Conservation (phyloP, 2,797 vertebrate species). For the Trachurus trachurus region DNA sequence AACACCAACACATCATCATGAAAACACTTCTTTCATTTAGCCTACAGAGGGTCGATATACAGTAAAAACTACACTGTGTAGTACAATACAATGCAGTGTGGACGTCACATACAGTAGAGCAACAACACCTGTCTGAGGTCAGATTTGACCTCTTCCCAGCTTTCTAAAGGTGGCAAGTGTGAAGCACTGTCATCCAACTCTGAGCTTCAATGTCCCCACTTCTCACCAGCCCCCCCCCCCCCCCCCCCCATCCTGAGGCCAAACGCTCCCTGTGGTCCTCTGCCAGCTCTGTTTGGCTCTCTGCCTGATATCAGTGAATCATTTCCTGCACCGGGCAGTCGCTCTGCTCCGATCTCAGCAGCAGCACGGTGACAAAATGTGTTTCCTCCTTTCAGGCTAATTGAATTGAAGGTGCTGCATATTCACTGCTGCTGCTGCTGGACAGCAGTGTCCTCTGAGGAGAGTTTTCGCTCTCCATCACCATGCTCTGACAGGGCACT, state of each 20-base stretch:
- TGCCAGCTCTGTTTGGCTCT: constrained; percentile 62
- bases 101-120: neutral
- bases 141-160: neutral
- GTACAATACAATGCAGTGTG: too few relatives aligned
- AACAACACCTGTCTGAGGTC: neutral
- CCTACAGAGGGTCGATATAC: too few relatives aligned
- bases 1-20: too few relatives aligned
- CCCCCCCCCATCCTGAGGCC: neutral
- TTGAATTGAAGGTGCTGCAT: constrained; percentile 65
- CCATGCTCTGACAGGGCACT: constrained; percentile 44
- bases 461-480: constrained; percentile 55
- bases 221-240: neutral
- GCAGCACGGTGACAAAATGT: constrained; percentile 49
- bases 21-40: too few relatives aligned
- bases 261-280: constrained; percentile 35
- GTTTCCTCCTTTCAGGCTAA: constrained; percentile 67
- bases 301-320: constrained; percentile 61
- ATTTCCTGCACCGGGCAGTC: constrained; percentile 45
- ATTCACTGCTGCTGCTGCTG: constrained; percentile 45
- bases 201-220: neutral
- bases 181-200: constrained; percentile 37
- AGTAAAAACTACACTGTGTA: too few relatives aligned
- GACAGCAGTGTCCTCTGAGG: constrained; percentile 36
- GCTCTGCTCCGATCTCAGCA: neutral
- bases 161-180: constrained; percentile 30